These are phyloP conservation scores for Carassius auratus DNA, from an alignment of 2,113 vertebrate genomes.

Conservation along the genomic window DNA sequence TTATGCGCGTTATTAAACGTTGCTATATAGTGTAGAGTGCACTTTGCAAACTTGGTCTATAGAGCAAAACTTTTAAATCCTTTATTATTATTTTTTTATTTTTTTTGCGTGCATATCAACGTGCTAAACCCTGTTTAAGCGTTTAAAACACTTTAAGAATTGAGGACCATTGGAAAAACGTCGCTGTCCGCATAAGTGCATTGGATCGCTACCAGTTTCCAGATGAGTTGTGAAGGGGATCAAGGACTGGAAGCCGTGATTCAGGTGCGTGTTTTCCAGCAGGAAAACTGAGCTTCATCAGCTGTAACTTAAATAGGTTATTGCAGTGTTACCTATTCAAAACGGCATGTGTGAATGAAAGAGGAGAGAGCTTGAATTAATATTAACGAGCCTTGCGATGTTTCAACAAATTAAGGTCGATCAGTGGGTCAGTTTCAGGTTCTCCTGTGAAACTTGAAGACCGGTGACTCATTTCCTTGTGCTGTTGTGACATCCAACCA, in stretches of 20 bases:
- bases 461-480: slow-evolving; percentile 23
- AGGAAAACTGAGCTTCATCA: slow-evolving; percentile 8
- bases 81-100: background rate
- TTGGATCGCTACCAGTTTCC: slow-evolving; percentile 3
- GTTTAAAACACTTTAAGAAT: background rate
- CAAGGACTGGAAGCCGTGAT: slow-evolving; percentile 73
- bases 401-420: slow-evolving; percentile 50
- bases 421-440: slow-evolving; percentile 41
- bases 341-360: slow-evolving; percentile 33
- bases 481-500: slow-evolving; percentile 18
- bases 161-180: slow-evolving; percentile 23
- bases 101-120: background rate
- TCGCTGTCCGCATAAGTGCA: background rate
- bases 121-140: background rate
- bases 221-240: slow-evolving; percentile 66
- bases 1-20: background rate
- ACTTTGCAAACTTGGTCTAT: background rate
- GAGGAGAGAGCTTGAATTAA: slow-evolving; percentile 44
- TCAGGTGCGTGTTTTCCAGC: slow-evolving; percentile 67
- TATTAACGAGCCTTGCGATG: slow-evolving; percentile 47
- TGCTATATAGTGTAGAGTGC: background rate
- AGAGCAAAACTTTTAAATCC: background rate
- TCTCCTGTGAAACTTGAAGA: slow-evolving; percentile 43
- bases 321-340: slow-evolving; percentile 18
- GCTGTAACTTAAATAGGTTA: slow-evolving; percentile 29